Conservation (phyloP, 2,888 invertebrate species). For the Metopia argyrocephala region DNA sequence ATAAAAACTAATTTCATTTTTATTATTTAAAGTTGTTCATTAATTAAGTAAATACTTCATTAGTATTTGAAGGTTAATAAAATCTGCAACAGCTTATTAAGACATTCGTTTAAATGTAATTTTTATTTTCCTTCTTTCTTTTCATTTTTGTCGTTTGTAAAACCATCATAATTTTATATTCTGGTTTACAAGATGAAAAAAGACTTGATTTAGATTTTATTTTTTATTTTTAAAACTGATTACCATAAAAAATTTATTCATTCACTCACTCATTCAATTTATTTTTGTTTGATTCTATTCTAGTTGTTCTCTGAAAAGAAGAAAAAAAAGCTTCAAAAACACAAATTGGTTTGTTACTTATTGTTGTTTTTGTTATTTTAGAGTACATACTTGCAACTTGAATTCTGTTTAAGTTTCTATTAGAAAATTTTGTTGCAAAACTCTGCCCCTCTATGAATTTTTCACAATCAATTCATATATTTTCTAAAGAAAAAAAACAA, state of each 20-base stretch:
- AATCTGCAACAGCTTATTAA: no score
- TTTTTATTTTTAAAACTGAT: constrained; percentile 44
- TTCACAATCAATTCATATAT: background rate
- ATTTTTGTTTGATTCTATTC: constrained; percentile 27
- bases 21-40: no score
- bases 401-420: constrained; percentile 19
- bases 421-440: constrained; percentile 43
- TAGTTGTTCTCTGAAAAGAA: background rate
- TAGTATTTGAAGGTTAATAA: no score
- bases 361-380: constrained; percentile 2
- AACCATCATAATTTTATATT: constrained; percentile 36
- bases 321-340: background rate
- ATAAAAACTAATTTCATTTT: no score
- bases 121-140: background rate
- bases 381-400: constrained; percentile 40
- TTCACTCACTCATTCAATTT: constrained; percentile 40
- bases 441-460: constrained; percentile 12
- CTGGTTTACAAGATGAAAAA: background rate
- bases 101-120: no score
- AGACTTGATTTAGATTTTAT: no score
- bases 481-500: no score
- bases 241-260: constrained; percentile 58
- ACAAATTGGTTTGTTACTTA: constrained; percentile 51
- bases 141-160: background rate
- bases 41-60: no score